These are phyloP conservation scores for Cheumatopsyche charites DNA, from an alignment of 1,140 invertebrate genomes.

Conservation along the genomic window DNA sequence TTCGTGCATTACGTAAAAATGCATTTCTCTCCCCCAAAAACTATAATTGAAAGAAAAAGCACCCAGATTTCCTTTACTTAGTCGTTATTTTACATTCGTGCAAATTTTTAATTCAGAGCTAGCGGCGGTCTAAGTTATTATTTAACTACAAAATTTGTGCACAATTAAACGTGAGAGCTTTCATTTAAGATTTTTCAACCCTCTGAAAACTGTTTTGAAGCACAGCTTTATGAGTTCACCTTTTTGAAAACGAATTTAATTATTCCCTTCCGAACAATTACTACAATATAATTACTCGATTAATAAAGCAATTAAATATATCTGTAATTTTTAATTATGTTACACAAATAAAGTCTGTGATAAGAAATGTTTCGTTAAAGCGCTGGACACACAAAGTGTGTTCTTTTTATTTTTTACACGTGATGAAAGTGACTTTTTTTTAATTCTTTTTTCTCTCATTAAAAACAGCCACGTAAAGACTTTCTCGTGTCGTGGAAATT, in stretches of 20 bases:
- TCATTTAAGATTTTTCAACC: conserved; percentile 9
- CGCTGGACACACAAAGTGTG: neutral
- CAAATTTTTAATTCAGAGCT: no score
- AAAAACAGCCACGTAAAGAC: conserved; percentile 14
- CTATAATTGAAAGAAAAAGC: no score
- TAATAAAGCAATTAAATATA: no score
- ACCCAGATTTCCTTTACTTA: neutral
- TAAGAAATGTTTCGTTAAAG: no score
- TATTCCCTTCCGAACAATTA: no score
- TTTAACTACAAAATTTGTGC: conserved; percentile 10
- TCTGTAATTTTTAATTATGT: no score
- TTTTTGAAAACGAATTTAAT: no score
- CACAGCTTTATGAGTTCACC: neutral
- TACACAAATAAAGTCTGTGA: no score
- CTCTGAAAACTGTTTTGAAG: neutral
- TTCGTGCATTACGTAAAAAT: conserved; percentile 23
- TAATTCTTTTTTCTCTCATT: no score
- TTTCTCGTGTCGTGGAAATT: conserved; percentile 18
- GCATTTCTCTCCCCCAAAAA: neutral
- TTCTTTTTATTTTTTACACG: neutral
- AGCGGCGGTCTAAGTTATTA: conserved; percentile 13
- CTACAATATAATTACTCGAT: no score
- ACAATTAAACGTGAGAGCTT: conserved; percentile 24
- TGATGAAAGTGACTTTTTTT: neutral
- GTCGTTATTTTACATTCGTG: no score